These are phyloP conservation scores for Zosterops borbonicus DNA, from an alignment of 2,113 vertebrate genomes.

Conservation along the genomic window DNA sequence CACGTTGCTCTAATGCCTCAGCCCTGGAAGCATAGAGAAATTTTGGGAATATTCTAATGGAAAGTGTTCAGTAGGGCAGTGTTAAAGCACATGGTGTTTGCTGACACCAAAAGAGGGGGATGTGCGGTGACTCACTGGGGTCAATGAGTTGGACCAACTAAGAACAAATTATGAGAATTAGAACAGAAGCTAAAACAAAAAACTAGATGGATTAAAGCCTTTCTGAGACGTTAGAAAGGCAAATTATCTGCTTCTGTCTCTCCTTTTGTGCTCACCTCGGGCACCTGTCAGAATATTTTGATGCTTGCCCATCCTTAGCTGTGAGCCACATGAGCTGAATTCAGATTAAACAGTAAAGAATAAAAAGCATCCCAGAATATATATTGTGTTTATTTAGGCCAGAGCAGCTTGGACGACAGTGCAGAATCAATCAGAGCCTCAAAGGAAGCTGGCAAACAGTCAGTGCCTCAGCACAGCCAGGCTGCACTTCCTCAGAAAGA, in stretches of 20 bases:
- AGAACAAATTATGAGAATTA: background rate
- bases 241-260: constrained; percentile 28
- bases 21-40: background rate
- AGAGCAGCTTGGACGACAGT: background rate
- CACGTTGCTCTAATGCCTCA: background rate
- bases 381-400: constrained; percentile 66
- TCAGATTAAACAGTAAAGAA: constrained; percentile 29
- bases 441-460: constrained; percentile 57
- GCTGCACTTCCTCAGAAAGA: background rate
- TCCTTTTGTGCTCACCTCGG: constrained; percentile 12
- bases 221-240: constrained; percentile 7
- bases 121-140: background rate
- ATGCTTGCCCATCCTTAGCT: constrained; percentile 30
- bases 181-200: background rate
- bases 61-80: fast-evolving
- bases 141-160: background rate
- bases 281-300: constrained; percentile 49
- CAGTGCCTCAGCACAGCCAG: constrained; percentile 12
- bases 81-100: background rate
- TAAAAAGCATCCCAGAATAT: constrained; percentile 21
- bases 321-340: constrained; percentile 19
- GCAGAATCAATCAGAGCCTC: constrained; percentile 47
- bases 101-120: background rate
- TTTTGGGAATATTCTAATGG: background rate
- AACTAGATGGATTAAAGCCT: background rate